Evolutionary conservation across 1,140 invertebrate genomes (phyloP), one percentile per base, ranked within the genome.

Genomic region (Plectus sambesii): DNA sequence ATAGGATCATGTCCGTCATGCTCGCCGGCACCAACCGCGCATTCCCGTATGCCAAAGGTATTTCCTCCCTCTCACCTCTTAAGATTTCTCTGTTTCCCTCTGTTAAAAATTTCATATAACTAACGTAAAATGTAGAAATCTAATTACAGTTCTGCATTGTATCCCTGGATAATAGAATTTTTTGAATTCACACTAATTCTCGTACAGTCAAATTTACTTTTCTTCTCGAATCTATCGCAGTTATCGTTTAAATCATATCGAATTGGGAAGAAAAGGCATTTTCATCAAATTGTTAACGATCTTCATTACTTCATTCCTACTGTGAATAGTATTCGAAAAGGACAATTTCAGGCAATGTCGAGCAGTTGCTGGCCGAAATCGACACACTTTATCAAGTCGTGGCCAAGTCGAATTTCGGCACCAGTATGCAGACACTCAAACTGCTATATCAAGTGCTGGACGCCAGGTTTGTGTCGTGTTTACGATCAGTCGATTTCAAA

Each of bases 381-480:
- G 79, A 88, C 59, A 84, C 84, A 0, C 74, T 97, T 40, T 93
- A 90, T 69, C 81, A 83, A 62, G 73, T 96, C 17, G 84, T 94
- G 0, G 87, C 96, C 77, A 79, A 69, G 29, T 72, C 73, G 17
- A 70, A 71, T 45, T 83, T 89, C 52, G 83, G 82, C 59, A 82
- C 88, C 1, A 79, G 83, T 20, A 69, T 96, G 6, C 88, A 89
- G 64, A 85, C 87, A 0, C 69, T 97, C 0, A 81, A 80, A 51
- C 74, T 98, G 48, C 72, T 98, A 1, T 81, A 82, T 60, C 88
- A 93, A 66, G 78, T 90, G 47, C 77, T 79, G 26, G 78, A 78
- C 39, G 69, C 77, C 0, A 74, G 74, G 47, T 73, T 75, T 55
- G 71, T 62, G 22, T 63, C 73, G 20, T 68, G 70, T 42, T 79